phyloP scores from a whole-genome alignment of 2,797 vertebrate species.

The Podargus strigoides region DNA sequence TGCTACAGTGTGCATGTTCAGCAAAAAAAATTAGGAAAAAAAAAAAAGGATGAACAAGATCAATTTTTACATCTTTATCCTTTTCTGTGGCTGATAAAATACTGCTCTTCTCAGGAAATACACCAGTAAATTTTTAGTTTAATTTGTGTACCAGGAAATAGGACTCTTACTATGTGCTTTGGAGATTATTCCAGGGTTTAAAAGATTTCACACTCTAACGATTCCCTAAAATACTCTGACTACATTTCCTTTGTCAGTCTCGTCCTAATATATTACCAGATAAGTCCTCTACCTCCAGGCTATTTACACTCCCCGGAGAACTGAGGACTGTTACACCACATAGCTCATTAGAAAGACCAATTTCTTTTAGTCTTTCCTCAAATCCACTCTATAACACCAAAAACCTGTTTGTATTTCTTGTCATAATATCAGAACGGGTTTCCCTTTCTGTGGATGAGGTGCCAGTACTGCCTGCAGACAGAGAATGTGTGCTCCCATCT shows the following conservation, averaged over 20 bases:
- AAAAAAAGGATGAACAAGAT: background rate
- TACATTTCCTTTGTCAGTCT: slow-evolving; percentile 3
- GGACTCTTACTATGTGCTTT: background rate
- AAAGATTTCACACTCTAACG: slow-evolving; percentile 22
- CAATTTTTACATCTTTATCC: background rate
- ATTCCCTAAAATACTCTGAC: background rate
- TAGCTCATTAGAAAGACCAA: background rate
- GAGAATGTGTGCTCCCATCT: background rate
- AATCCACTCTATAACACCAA: background rate
- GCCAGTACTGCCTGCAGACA: background rate
- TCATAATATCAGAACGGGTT: background rate
- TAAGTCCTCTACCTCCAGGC: background rate
- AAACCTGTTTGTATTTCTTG: background rate
- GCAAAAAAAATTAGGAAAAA: background rate
- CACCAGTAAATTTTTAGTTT: background rate
- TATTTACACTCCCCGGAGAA: background rate
- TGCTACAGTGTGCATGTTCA: background rate
- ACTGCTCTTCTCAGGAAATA: background rate
- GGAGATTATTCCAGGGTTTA: slow-evolving; percentile 25
- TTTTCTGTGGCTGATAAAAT: background rate
- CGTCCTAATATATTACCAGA: background rate
- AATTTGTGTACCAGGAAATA: background rate
- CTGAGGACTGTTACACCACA: background rate
- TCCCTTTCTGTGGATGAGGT: background rate
- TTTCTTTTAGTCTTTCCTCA: background rate